A percentile compares a stretch with the other conserved stretches of the same genome.
Conservation (phyloP, 2,797 vertebrate species). For the Catharus ustulatus region DNA sequence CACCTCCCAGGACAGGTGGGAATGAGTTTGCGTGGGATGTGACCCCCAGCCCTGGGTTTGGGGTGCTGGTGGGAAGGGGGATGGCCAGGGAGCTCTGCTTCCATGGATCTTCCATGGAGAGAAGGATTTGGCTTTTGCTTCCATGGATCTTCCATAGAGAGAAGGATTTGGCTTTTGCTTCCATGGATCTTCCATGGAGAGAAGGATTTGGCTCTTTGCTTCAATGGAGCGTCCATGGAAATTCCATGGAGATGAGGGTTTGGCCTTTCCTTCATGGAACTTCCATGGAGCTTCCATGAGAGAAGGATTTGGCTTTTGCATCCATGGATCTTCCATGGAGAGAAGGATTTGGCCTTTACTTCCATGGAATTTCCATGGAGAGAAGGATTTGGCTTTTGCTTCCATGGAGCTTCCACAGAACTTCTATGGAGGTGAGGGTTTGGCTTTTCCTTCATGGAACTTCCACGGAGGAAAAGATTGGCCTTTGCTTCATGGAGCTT, state of each 20-base stretch:
- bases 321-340: background rate
- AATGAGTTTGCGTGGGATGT: background rate
- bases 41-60: background rate
- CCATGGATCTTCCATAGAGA: background rate
- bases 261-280: too few relatives aligned
- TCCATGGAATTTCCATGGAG: too few relatives aligned
- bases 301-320: background rate
- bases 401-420: background rate
- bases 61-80: background rate
- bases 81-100: too few relatives aligned
- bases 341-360: background rate
- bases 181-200: too few relatives aligned
- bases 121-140: background rate
- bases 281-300: background rate
- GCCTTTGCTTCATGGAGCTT: too few relatives aligned
- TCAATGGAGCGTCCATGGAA: too few relatives aligned
- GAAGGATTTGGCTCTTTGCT: too few relatives aligned
- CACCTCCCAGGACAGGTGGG: background rate
- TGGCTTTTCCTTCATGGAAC: background rate
- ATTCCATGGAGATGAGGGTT: too few relatives aligned
- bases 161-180: background rate
- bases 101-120: background rate
- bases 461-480: too few relatives aligned
- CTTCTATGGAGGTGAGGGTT: background rate
- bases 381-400: background rate